Base-by-base conservation (phyloP, 2,113 vertebrate species). In the Menidia beryllina region DNA sequence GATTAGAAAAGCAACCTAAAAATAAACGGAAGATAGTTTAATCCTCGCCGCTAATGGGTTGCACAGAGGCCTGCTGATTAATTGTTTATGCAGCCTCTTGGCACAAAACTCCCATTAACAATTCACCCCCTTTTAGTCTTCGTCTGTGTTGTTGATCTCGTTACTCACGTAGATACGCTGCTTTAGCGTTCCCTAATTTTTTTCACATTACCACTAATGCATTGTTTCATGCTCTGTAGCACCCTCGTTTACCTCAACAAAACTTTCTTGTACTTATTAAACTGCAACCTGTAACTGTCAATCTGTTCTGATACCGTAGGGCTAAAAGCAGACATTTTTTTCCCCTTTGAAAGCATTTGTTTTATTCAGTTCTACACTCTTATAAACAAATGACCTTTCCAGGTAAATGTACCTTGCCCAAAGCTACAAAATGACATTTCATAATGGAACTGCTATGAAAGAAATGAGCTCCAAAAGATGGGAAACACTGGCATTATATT, bases 341-440 rank as follows among this genome's bases (percentile, higher is more conserved):
- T 17, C 5, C 1, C 15, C 13, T 45, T 41, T 62, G 26, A 34
- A 66, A 9, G 19, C 15, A 57, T 24, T 59, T 45, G 23, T 56
- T 64, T 47, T 49, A 57, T 47, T 23, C 36, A 59, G 1, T 60
- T 51, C 30, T 24, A 2, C 20, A 57, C 34, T 23, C 27, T 21
- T 66, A 43, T 56, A 67, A 30, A 7, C 12, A 59, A 60, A 59
- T 63, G 56, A 82, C 78, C 59, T 75, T 69, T 47, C 56, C 7
- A 57, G 50, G 30, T 66, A 56, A 62, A 55, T 19, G 11, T 58
- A 53, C 57, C 30, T 79, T 75, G 66, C 82, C 70, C 3, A 39
- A 56, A 82, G 77, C 55, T 21, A 64, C 9, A 69, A n/a, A 61
- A 58, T 54, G 2, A 51, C 17, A 51, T 41, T 62, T 34, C 50